Evolutionary conservation across 2,797 vertebrate genomes (phyloP), one percentile per base, ranked within the genome.

Genomic region (Coreius guichenoti): DNA sequence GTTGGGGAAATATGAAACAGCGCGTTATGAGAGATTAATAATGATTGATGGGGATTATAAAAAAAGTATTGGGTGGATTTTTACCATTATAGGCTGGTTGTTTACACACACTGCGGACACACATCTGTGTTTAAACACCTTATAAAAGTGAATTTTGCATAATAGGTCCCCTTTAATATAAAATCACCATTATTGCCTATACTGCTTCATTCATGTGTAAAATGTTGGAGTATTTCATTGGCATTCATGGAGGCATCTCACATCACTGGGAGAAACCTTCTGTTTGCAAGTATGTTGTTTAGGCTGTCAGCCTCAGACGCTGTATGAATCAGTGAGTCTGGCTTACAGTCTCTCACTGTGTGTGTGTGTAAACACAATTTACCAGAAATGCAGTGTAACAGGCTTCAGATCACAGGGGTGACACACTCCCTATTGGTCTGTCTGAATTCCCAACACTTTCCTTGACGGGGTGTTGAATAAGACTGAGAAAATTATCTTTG

Each of bases 231-330:
- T 33, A 47, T 63, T 29, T 23, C 2, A 78, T 45, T 78, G 33
- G 74, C 47, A 78, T 47, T 58, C 36, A 45, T 3, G 16, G 26
- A 16, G 43, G 39, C 47, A 67, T 68, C 36, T 58, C 79, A 75
- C n/a, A 78, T 84, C 17, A 63, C 47, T 70, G 39, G 68, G 26
- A 79, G 63, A 80, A 89, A 82, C 67, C 85, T 49, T 86, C 83
- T 86, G 86, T 51, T 84, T 58, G 65, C 36, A 75, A 82, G 65
- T 83, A 76, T 87, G 86, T 86, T 89, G 88, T 89, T 89, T 89
- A 86, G 86, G 69, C 84, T 89, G 74, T 81, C 86, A 69, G 86
- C 58, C n/a, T 73, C 77, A 83, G 73, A 86, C 80, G 65, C 73
- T 65, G 65, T 54, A 86, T 86, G 81, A 89, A 81, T 89, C 86